Evolutionary conservation across 2,113 vertebrate genomes (phyloP), one percentile per base, ranked within the genome.

Genomic region (Rhinopomastus cyanomelas): DNA sequence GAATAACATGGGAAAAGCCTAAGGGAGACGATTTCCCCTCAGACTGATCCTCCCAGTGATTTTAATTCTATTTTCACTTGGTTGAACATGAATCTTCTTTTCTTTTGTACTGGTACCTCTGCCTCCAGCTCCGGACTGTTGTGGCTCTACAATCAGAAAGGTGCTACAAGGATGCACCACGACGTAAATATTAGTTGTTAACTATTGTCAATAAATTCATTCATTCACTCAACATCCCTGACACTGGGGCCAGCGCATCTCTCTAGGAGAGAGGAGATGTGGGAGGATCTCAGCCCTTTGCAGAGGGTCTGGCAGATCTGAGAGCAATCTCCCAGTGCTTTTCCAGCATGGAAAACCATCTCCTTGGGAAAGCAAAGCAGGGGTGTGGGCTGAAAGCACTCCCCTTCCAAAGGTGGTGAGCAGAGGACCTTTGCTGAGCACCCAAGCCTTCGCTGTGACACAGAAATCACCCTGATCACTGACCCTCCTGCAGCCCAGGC

Each of bases 261-360:
- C 57, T 3, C 0, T 2, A 8, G 57, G 64, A 34, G 12, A 8
- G 3, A 3, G 36, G n/a, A 26, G 42, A 44, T 0, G 0, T 1
- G 0, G 1, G 25, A 53, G 59, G 4, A 39, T 8, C 55, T 12
- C 16, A 0, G 27, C 1, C 27, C 55, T 13, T 67, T 4, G 9
- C 18, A 5, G 7, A 8, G 57, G 32, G 44, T 6, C 51, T 5
- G 27, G 61, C 8, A 39, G 55, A 49, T 15, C 62, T 2, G 18
- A 29, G n/a, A 1, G 1, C n/a, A n/a, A 21, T 21, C 26, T 32
- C 69, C 32, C 76, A 49, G 66, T 32, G 5, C 48, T 56, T 37
- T 46, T 30, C 34, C 32, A 46, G 34, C 42, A 39, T 10, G 4
- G 37, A 67, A 64, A 46, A 93, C 20, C 37, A 59, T 46, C n/a